These are phyloP conservation scores for Cricetomys ansorgei DNA, from an alignment of 2,113 vertebrate genomes.

Conservation along the genomic window DNA sequence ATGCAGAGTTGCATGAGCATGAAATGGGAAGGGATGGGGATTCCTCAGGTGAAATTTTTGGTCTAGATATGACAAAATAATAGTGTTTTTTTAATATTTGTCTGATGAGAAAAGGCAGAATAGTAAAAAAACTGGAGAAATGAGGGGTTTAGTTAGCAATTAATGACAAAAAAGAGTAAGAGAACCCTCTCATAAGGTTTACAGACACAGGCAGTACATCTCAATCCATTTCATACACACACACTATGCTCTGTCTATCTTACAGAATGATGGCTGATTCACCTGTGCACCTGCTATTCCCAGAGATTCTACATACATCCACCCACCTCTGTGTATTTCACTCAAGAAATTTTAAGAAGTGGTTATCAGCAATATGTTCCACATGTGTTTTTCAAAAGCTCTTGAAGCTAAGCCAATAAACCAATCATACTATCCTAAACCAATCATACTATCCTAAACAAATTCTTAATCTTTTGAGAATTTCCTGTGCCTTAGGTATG, in stretches of 20 bases:
- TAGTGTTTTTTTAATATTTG: neutral
- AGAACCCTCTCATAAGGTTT: neutral
- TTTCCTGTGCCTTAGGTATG: slow-evolving; percentile 63
- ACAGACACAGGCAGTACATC: fast-evolving
- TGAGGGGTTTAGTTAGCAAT: neutral
- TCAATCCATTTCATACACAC: neutral
- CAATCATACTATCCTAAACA: slow-evolving; percentile 50
- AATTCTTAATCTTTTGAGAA: slow-evolving; percentile 69
- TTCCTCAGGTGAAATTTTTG: fast-evolving
- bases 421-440: slow-evolving; percentile 61
- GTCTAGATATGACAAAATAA: too few relatives aligned
- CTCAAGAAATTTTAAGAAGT: neutral
- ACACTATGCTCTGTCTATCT: neutral
- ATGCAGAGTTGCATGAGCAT: neutral
- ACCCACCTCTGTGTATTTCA: neutral
- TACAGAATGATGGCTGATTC: fast-evolving
- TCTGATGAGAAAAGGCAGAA: neutral
- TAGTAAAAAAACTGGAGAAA: neutral
- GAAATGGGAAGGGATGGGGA: neutral
- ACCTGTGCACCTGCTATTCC: neutral
- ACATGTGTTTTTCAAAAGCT: slow-evolving; percentile 53
- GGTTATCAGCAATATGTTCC: slow-evolving; percentile 44
- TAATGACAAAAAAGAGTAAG: neutral
- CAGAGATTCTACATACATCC: neutral
- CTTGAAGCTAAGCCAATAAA: slow-evolving; percentile 74